Evolutionary conservation across 2,797 vertebrate genomes (phyloP).

Genomic region (Diplodus sargus): DNA sequence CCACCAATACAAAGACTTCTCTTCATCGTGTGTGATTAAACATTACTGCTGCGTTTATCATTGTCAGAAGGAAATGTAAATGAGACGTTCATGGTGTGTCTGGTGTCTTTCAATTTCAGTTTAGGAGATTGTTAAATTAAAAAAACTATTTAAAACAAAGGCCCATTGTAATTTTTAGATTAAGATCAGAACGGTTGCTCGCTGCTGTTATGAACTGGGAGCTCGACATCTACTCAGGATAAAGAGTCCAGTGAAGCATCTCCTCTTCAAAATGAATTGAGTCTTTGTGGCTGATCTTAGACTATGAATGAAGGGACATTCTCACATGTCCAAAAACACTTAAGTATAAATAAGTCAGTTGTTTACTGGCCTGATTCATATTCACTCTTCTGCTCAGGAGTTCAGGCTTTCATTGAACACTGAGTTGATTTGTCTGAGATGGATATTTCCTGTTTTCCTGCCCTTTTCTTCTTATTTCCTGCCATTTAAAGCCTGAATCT

Average conservation of each 20-base stretch:
- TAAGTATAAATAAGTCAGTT: not conserved
- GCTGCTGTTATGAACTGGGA: not conserved
- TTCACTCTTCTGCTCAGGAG: not conserved
- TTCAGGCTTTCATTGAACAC: conserved; percentile 7
- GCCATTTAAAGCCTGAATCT: conserved; percentile 4
- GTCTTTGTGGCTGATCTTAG: conserved; percentile 28
- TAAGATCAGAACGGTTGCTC: no score
- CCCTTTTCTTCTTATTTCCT: conserved; percentile 39
- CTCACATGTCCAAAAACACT: conserved; percentile 3
- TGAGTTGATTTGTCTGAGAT: not conserved
- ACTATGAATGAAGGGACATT: conserved; percentile 1
- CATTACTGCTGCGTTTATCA: not conserved
- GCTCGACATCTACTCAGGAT: not conserved
- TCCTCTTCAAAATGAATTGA: not conserved
- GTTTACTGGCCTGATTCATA: conserved; percentile 10
- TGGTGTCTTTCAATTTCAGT: not conserved
- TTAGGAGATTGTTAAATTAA: not conserved
- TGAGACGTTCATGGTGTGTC: not conserved
- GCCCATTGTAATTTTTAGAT: not conserved
- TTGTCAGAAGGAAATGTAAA: not conserved
- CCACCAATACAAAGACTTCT: not conserved
- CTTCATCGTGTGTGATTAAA: not conserved
- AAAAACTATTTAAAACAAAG: not conserved
- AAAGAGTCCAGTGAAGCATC: not conserved
- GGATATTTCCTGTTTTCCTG: conserved; percentile 54